These are phyloP conservation scores for Dendroctonus ponderosae DNA, from an alignment of 1,140 invertebrate genomes.

Conservation along the genomic window DNA sequence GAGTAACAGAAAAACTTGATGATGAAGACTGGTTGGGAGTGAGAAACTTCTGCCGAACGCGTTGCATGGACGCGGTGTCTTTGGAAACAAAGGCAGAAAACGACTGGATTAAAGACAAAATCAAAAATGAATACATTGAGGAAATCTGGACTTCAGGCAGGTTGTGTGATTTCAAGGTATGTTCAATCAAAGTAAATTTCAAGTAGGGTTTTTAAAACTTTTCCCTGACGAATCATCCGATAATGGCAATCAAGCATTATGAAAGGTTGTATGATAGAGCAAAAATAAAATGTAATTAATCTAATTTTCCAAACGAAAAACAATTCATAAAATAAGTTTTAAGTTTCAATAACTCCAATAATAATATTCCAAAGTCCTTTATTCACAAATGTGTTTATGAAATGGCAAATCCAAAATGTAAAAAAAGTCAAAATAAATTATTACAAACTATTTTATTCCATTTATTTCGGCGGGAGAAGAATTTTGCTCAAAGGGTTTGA, in stretches of 20 bases:
- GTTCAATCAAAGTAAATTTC: background rate
- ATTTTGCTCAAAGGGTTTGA: no score
- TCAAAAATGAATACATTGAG: conserved; percentile 72
- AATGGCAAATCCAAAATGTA: no score
- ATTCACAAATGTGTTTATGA: no score
- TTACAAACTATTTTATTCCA: background rate
- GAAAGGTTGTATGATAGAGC: no score
- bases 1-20: conserved; percentile 48
- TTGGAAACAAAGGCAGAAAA: conserved; percentile 79
- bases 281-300: no score
- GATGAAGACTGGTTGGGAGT: conserved; percentile 79
- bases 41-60: conserved; percentile 77
- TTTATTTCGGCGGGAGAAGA: background rate
- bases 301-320: no score
- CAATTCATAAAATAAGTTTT: no score
- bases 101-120: conserved; percentile 74
- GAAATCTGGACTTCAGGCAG: conserved; percentile 84
- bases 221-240: no score
- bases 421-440: background rate
- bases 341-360: no score
- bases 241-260: no score
- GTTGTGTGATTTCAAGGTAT: conserved; percentile 67
- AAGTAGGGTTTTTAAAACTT: no score
- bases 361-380: no score
- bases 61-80: conserved; percentile 84